Conservation (phyloP, 2,888 invertebrate species). For the Volucella zonaria region DNA sequence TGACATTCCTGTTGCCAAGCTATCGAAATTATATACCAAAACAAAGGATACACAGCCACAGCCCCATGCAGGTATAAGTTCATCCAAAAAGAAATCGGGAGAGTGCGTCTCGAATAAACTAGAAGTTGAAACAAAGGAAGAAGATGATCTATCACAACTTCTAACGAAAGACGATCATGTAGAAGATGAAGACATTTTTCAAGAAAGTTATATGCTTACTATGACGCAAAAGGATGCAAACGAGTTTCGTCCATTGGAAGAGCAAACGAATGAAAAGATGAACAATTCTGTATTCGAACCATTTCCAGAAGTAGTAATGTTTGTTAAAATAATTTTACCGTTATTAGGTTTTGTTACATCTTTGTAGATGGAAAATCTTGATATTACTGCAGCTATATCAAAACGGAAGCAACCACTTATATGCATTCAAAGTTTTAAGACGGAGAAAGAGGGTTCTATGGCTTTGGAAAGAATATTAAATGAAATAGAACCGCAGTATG, state of each 20-base stretch:
- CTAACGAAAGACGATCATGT: constrained; percentile 77
- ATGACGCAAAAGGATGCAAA: constrained; percentile 84
- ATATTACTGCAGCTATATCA: constrained; percentile 85
- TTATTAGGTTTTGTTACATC: not conserved
- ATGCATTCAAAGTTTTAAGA: constrained; percentile 91
- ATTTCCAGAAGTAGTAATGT: constrained; percentile 84
- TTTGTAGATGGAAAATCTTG: constrained; percentile 86
- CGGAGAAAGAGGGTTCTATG: constrained; percentile 86
- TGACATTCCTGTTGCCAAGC: constrained; percentile 84
- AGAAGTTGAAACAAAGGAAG: constrained; percentile 73
- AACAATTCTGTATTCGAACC: constrained; percentile 84
- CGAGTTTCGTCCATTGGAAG: constrained; percentile 55
- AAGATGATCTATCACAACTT: constrained; percentile 79
- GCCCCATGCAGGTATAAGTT: constrained; percentile 75
- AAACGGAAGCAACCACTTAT: constrained; percentile 87
- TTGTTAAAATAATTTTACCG: not conserved
- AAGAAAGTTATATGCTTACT: constrained; percentile 88
- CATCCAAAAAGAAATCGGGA: constrained; percentile 75
- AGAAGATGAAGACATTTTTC: constrained; percentile 83
- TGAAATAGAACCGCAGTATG: constrained; percentile 89
- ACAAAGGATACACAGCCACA: constrained; percentile 79
- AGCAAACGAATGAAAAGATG: constrained; percentile 58
- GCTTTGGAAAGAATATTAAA: constrained; percentile 88
- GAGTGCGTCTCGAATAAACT: constrained; percentile 49
- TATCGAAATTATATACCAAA: constrained; percentile 84